Base-by-base conservation (phyloP, 2,113 vertebrate species). In the Martes martes region DNA sequence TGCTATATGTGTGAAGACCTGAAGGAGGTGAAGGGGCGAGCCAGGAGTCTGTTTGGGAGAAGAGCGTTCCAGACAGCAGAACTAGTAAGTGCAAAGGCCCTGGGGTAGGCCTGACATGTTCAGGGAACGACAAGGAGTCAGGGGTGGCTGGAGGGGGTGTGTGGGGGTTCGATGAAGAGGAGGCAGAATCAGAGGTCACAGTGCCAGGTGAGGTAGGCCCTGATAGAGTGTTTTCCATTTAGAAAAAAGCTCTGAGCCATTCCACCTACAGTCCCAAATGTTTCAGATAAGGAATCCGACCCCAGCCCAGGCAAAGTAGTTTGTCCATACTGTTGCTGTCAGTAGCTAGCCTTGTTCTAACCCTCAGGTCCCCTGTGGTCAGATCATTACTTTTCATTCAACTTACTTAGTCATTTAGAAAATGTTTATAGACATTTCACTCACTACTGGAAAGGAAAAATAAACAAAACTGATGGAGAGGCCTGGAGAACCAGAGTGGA, bases 321-420 rank as follows among this genome's bases (percentile, higher is more conserved):
- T 16, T 89, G 57, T 80, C 42, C 24, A 13, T 11, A 13, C 23
- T 31, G 39, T 74, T 8, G 7, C 52, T 59, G 36, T 45, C 11
- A 47, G 33, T 6, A 39, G 36, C 26, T 31, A n/a, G 55, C 7
- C 50, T n/a, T 45, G 33, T 69, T 57, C 52, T 86, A 55, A 57
- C 11, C 36, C 24, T 59, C 23, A 9, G 14, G 28, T 80, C 8
- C 55, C 45, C 59, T 33, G 45, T 24, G 24, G 13, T 33, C 39
- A 61, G 28, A 61, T 84, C 33, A 63, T 55, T 76, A 21, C 73
- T 55, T 85, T 94, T 92, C 73, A 71, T 76, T 90, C 80, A 76
- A 33, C 69, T 83, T 45, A 87, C 67, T 21, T 47, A 16, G 9
- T 71, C 31, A 26, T 33, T 93, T 52, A n/a, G n/a, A 55, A 84